Conservation (phyloP, 2,888 invertebrate species). For the Archaeoteleia sp. region DNA sequence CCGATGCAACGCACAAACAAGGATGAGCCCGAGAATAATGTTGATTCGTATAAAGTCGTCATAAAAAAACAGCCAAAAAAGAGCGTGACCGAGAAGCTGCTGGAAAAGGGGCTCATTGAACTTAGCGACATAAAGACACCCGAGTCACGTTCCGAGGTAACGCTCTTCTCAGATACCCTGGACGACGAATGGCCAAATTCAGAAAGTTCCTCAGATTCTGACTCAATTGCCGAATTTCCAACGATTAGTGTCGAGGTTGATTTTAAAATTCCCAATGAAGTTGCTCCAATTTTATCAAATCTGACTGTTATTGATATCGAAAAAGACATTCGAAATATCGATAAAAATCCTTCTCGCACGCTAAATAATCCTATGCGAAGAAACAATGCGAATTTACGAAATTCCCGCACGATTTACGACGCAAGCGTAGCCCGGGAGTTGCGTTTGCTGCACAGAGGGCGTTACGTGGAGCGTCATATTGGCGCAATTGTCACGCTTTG, state of each 20-base stretch:
- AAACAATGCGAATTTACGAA: background rate
- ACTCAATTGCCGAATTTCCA: conserved; percentile 19
- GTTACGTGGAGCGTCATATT: conserved; percentile 6
- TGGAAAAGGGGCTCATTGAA: conserved; percentile 66
- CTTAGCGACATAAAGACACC: conserved; percentile 62
- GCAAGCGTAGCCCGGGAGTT: too few relatives aligned
- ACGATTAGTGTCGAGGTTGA: conserved; percentile 3
- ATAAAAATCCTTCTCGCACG: background rate
- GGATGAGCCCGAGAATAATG: conserved; percentile 44
- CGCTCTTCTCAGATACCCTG: conserved; percentile 18
- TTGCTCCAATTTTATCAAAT: background rate
- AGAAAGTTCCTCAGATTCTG: conserved; percentile 16
- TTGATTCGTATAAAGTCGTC: conserved; percentile 66
- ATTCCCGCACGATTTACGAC: too few relatives aligned
- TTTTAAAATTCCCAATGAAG: background rate
- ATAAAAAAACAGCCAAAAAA: conserved; percentile 71
- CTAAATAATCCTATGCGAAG: too few relatives aligned
- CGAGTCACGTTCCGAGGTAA: conserved; percentile 66
- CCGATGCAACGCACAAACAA: conserved; percentile 74
- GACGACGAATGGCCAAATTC: conserved; percentile 14
- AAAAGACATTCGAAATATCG: conserved; percentile 5
- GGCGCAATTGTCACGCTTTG: background rate
- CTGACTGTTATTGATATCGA: background rate
- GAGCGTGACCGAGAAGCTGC: conserved; percentile 66
- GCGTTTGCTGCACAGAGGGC: conserved; percentile 7